Evolutionary conservation across 2,113 vertebrate genomes (phyloP).

Genomic region (Cyphomyrus plagiostoma): DNA sequence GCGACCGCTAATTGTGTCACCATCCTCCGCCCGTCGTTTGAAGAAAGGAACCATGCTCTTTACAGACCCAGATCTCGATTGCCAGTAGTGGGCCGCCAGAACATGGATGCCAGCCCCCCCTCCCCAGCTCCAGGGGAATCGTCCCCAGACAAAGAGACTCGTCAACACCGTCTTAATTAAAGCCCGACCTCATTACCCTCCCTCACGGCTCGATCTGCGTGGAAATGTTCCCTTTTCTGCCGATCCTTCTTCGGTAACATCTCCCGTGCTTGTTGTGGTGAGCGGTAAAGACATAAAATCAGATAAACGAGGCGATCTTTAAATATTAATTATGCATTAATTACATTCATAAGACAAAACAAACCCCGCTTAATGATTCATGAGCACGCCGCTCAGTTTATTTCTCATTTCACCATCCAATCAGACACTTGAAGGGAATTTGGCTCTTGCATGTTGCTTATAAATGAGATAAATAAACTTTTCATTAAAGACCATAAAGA

Average conservation of each 20-base stretch:
- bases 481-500: not conserved
- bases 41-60: not conserved
- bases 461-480: not conserved
- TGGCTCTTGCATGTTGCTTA: slow-evolving; percentile 16
- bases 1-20: slow-evolving; percentile 33
- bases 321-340: slow-evolving; percentile 81
- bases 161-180: slow-evolving; percentile 55
- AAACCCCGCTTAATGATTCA: slow-evolving; percentile 72
- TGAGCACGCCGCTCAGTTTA: slow-evolving; percentile 64
- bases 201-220: slow-evolving; percentile 34
- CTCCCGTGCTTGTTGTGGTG: slow-evolving; percentile 45
- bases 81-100: slow-evolving; percentile 12
- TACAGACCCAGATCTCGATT: not conserved
- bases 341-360: slow-evolving; percentile 71
- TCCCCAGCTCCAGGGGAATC: slow-evolving; percentile 34
- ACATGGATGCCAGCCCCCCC: slow-evolving; percentile 17
- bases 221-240: slow-evolving; percentile 29
- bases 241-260: slow-evolving; percentile 42
- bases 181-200: slow-evolving; percentile 51
- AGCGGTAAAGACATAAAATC: slow-evolving; percentile 62
- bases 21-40: slow-evolving; percentile 19
- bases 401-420: slow-evolving; percentile 60
- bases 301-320: slow-evolving; percentile 73
- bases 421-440: slow-evolving; percentile 44
- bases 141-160: slow-evolving; percentile 33